These are phyloP conservation scores for Lithosia quadra DNA, from an alignment of 2,888 invertebrate genomes.

Conservation along the genomic window DNA sequence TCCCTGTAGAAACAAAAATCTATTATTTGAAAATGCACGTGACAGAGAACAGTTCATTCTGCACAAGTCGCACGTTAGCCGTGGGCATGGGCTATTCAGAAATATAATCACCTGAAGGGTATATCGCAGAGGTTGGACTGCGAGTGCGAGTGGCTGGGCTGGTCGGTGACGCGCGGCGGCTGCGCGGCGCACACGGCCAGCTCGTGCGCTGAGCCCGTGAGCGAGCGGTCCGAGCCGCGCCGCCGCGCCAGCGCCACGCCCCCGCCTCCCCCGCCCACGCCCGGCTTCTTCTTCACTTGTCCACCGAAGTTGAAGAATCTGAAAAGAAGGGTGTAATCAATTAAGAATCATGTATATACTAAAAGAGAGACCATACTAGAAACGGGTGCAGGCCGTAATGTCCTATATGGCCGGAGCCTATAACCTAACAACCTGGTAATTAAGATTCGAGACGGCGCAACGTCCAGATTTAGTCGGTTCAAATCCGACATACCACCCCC, in stretches of 20 bases:
- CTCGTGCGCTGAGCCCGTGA: constrained; percentile 94
- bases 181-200: constrained; percentile 90
- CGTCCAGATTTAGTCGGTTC: too few species aligned
- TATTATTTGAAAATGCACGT: neutral
- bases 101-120: constrained; percentile 92
- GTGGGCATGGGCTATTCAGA: too few species aligned
- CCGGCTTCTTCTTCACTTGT: constrained; percentile 94
- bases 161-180: constrained; percentile 87
- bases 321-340: neutral
- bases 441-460: too few species aligned
- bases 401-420: too few species aligned
- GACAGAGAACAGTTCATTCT: too few species aligned
- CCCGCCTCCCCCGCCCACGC: constrained; percentile 63
- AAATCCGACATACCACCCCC: too few species aligned
- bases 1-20: constrained; percentile 58
- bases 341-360: too few species aligned
- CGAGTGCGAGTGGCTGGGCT: constrained; percentile 93
- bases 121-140: constrained; percentile 95
- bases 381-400: too few species aligned
- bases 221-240: constrained; percentile 94
- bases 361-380: too few species aligned
- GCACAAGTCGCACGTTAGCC: too few species aligned
- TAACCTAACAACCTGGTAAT: too few species aligned
- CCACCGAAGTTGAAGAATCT: constrained; percentile 97
- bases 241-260: constrained; percentile 86